These are phyloP conservation scores for Drosophila carrolli DNA, from an alignment of 1,140 invertebrate genomes.

Conservation along the genomic window DNA sequence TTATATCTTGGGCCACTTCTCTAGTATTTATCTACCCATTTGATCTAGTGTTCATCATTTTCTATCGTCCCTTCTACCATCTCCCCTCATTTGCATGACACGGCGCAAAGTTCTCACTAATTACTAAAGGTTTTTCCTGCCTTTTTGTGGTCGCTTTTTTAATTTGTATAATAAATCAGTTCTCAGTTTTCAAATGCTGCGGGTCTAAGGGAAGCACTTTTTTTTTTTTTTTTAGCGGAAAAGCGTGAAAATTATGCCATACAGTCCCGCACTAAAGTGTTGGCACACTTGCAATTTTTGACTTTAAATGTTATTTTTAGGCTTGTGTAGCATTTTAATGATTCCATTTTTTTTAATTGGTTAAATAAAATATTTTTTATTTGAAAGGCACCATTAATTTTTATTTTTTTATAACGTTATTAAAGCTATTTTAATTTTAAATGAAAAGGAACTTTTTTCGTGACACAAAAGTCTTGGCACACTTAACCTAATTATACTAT, in stretches of 20 bases:
- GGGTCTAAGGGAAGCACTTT: conserved; percentile 18
- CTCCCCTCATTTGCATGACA: conserved; percentile 55
- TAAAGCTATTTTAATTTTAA: no score
- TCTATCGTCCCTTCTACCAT: conserved; percentile 21
- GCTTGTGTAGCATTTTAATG: no score
- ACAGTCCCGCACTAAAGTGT: no score
- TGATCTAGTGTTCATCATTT: conserved; percentile 68
- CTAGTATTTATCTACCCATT: conserved; percentile 60
- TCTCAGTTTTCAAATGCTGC: conserved; percentile 39
- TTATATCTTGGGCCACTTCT: conserved; percentile 66
- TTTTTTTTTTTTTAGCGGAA: conserved; percentile 56
- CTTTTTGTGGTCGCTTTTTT: conserved; percentile 49
- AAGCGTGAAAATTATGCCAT: conserved; percentile 81
- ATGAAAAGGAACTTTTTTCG: no score
- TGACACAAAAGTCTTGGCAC: no score
- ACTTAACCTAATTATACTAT: no score
- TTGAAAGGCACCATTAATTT: no score
- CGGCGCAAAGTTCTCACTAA: conserved; percentile 70
- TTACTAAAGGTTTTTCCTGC: conserved; percentile 68
- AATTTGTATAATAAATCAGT: conserved; percentile 82
- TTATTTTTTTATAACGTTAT: no score
- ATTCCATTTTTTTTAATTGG: no score
- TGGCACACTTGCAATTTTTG: no score
- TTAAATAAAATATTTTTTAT: no score
- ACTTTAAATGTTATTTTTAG: no score